A percentile compares a stretch with the other conserved stretches of the same genome.
phyloP scores from a whole-genome alignment of 2,113 vertebrate species.

The Dunckerocampus dactyliophorus region DNA sequence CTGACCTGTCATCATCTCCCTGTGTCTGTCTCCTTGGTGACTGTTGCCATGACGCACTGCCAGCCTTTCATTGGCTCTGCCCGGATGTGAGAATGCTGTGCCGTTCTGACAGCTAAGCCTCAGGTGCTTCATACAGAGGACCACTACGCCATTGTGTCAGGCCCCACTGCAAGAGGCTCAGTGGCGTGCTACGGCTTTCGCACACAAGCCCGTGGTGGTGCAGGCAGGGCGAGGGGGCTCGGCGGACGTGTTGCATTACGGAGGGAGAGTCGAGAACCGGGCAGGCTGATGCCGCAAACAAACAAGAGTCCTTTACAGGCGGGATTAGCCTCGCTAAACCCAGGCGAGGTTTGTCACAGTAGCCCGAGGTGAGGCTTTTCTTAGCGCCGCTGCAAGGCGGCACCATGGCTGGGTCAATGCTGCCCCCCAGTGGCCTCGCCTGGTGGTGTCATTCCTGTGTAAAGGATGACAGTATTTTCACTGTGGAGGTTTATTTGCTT shows the following conservation, averaged over 20 bases:
- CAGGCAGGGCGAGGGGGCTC: constrained; percentile 6
- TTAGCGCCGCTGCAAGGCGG: constrained; percentile 6
- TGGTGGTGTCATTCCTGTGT: not conserved
- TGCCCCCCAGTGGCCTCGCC: constrained; percentile 56
- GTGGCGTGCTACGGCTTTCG: too few relatives aligned
- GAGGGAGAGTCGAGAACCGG: constrained; percentile 2
- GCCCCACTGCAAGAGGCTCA: not conserved
- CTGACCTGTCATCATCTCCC: not conserved
- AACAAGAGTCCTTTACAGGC: constrained; percentile 13
- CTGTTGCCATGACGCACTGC: constrained; percentile 50
- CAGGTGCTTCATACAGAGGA: constrained; percentile 44
- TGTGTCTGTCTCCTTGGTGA: constrained; percentile 56
- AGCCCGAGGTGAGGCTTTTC: constrained; percentile 45
- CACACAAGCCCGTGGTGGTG: constrained; percentile 14
- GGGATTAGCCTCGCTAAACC: constrained; percentile 48
- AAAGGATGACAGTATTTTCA: not conserved
- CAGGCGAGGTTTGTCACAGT: constrained; percentile 21
- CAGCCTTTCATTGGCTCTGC: constrained; percentile 28
- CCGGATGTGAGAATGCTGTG: constrained; percentile 29
- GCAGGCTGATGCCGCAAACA: constrained; percentile 14
- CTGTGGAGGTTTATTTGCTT: not conserved
- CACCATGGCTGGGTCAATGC: constrained; percentile 25
- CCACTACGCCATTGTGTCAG: constrained; percentile 29
- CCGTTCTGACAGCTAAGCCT: constrained; percentile 47
- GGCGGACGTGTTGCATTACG: constrained; percentile 24